phyloP scores from a whole-genome alignment of 2,797 vertebrate genomes.

The Sarcophilus harrisii region DNA sequence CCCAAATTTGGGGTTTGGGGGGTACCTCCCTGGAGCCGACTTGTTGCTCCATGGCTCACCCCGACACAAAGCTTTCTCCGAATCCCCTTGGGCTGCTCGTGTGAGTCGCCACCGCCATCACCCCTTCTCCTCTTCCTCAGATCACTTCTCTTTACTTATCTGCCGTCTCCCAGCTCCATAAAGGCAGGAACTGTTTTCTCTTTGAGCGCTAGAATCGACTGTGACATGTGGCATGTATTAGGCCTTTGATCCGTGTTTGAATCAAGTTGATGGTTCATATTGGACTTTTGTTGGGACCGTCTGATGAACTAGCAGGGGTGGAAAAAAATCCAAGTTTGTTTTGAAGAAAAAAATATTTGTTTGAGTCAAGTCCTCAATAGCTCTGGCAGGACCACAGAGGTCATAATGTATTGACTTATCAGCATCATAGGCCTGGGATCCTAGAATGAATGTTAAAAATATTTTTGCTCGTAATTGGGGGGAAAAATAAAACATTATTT shows the following conservation, averaged over 20 bases:
- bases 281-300: slow-evolving; percentile 53
- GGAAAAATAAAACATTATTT: not conserved
- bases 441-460: not conserved
- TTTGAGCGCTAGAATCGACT: not conserved
- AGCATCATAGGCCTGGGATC: not conserved
- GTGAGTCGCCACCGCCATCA: fast-evolving
- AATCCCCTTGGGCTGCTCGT: not conserved
- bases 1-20: not conserved
- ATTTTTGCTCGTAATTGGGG: not conserved
- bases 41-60: not conserved
- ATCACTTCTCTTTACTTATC: not conserved
- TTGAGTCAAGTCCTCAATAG: not conserved
- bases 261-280: not conserved
- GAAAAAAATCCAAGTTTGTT: slow-evolving; percentile 49
- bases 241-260: not conserved
- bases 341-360: slow-evolving; percentile 48
- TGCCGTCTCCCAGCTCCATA: not conserved
- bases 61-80: not conserved
- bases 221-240: too few relatives aligned
- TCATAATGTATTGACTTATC: not conserved
- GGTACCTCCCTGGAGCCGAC: not conserved
- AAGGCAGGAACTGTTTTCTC: not conserved
- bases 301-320: not conserved
- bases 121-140: not conserved
- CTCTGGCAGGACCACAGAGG: not conserved